phyloP scores from a whole-genome alignment of 2,797 vertebrate genomes.

The Hipposideros larvatus region DNA sequence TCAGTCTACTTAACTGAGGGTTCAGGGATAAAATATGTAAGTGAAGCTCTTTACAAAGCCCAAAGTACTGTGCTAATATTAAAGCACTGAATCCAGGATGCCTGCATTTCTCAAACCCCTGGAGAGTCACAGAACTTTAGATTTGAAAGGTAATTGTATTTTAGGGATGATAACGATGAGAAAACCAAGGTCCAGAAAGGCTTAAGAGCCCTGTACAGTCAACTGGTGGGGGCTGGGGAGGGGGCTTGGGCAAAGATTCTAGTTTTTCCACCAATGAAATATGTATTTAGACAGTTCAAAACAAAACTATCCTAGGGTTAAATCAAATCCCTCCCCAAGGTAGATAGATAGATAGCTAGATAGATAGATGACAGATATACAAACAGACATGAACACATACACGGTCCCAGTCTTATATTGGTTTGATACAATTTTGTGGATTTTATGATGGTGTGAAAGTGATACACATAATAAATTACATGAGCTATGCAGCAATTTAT shows the following conservation, averaged over 20 bases:
- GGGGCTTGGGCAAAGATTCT: not conserved
- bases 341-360: no score
- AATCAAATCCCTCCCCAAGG: not conserved
- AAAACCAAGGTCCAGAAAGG: conserved; percentile 53
- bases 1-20: not conserved
- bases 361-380: no score
- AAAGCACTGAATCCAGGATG: not conserved
- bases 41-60: not conserved
- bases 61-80: not conserved
- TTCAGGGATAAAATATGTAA: conserved; percentile 7
- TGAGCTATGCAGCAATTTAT: not conserved
- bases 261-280: conserved; percentile 56
- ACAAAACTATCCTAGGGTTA: conserved; percentile 31
- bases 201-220: not conserved
- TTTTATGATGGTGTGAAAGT: not conserved
- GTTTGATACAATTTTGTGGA: not conserved
- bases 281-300: not conserved
- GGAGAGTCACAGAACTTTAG: conserved; percentile 19
- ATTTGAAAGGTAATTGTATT: not conserved
- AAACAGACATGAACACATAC: not conserved
- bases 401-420: not conserved
- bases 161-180: conserved; percentile 32
- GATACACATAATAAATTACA: not conserved
- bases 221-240: not conserved
- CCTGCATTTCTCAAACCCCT: conserved; percentile 52